Percentiles rank a stretch among this genome's conserved stretches.
These are phyloP conservation scores for Apoderus coryli DNA, from an alignment of 2,888 invertebrate genomes.

Conservation along the genomic window DNA sequence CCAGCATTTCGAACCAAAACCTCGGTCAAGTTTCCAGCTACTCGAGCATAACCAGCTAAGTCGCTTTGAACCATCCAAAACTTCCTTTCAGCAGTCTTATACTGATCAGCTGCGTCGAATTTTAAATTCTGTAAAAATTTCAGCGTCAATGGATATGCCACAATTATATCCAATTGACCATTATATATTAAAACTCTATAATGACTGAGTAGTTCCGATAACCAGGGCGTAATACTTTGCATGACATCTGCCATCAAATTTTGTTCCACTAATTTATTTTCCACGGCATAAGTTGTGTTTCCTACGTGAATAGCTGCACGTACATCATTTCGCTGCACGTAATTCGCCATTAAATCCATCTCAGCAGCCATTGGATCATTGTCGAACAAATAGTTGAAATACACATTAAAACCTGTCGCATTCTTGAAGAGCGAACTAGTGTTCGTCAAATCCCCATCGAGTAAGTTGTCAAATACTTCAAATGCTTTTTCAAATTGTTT, in stretches of 20 bases:
- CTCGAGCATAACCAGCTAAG: constrained; percentile 57
- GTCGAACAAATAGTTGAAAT: constrained; percentile 56
- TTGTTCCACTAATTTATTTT: constrained; percentile 46
- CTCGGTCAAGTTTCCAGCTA: constrained; percentile 50
- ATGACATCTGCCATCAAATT: constrained; percentile 63
- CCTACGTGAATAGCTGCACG: constrained; percentile 76
- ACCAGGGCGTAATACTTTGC: constrained; percentile 62
- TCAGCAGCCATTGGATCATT: constrained; percentile 35
- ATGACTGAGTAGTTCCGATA: constrained; percentile 49
- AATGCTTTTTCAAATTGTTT: constrained; percentile 55
- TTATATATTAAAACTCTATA: constrained; percentile 73
- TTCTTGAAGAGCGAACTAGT: constrained; percentile 50
- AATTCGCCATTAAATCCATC: constrained; percentile 41
- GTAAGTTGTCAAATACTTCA: constrained; percentile 50
- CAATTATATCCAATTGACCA: constrained; percentile 84
- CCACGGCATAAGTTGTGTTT: constrained; percentile 49
- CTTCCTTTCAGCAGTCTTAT: constrained; percentile 45
- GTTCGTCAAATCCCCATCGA: constrained; percentile 51
- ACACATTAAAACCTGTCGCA: constrained; percentile 59
- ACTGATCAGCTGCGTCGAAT: constrained; percentile 50
- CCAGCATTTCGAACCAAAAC: constrained; percentile 61
- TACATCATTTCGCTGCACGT: constrained; percentile 45
- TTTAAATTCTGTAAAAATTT: constrained; percentile 59
- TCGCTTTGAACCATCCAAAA: constrained; percentile 50
- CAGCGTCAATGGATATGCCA: constrained; percentile 73